Base-by-base conservation (phyloP, 2,113 vertebrate species). In the Sinocyclocheilus anophthalmus region DNA sequence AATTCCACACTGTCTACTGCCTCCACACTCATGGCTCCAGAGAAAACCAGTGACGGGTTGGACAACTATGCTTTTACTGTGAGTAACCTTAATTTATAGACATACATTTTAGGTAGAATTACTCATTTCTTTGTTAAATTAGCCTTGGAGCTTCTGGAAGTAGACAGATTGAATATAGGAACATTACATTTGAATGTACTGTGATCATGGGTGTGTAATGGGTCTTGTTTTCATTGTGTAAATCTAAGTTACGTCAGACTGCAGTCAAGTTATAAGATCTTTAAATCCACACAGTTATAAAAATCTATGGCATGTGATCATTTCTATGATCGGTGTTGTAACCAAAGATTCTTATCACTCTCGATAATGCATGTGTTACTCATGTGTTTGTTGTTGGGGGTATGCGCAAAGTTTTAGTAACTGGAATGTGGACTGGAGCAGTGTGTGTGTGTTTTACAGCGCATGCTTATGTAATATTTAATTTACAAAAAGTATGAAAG, bases 41-140 rank as follows among this genome's bases (percentile, higher is more conserved):
- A 93, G 76, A 94, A 93, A 85, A 87, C 93, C 4, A 91, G 86
- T 33, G 92, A 93, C 24, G 92, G 91, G 12, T 89, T 92, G 37
- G 91, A 94, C 76, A 94, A 90, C 88, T 93, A 91, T 73, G 87
- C 90, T 1, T 96, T 95, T 92, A 73, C 90, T 61, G 95, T 96
- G 83, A 96, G 95, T 95, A 85, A 73, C 20, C 12, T n/a, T 22
- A 26, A 59, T 59, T 57, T 0, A 16, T 73, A 42, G 14, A 81
- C 20, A 67, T 14, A 22, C 4, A 57, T 39, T 42, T 72, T 2
- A n/a, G 20, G 20, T 30, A 55, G 14, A 76, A 55, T 20, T 5
- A 20, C n/a, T 80, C 1, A 24, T 14, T 80, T 53, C 0, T 30
- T 42, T 13, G 10, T 39, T 55, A 11, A 42, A 26, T 80, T n/a